A percentile compares a stretch with the other conserved stretches of the same genome.
Evolutionary conservation across 2,113 vertebrate genomes (phyloP).

Genomic region (Cervus canadensis): DNA sequence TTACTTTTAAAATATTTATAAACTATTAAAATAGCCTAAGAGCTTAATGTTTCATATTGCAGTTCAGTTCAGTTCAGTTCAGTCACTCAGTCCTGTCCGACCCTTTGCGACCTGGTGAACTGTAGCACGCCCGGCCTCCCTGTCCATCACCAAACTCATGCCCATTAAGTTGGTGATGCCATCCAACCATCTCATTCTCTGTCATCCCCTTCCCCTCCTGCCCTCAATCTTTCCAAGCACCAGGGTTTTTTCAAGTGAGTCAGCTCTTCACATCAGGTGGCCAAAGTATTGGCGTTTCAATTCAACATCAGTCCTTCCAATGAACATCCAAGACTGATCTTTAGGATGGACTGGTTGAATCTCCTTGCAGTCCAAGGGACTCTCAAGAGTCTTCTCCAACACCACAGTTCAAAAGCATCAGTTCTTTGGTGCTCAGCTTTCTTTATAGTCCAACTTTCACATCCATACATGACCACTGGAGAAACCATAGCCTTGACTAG

Average conservation of each 20-base stretch:
- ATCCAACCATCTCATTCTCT: not conserved
- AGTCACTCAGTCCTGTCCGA: accelerated
- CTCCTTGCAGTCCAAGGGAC: not conserved
- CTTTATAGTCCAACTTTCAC: not conserved
- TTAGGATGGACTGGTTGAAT: not conserved
- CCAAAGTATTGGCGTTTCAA: not conserved
- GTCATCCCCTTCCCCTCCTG: not conserved
- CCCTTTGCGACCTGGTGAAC: not conserved
- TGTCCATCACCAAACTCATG: not conserved
- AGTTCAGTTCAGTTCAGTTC: not conserved
- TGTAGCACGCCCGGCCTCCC: accelerated
- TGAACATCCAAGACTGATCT: not conserved
- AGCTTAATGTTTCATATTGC: not conserved
- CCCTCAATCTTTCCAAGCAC: not conserved
- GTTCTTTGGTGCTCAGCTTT: not conserved
- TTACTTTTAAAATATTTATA: not conserved
- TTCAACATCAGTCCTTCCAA: not conserved
- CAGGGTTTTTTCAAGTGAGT: not conserved
- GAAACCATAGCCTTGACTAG: not conserved
- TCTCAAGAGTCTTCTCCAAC: not conserved
- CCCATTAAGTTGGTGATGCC: not conserved
- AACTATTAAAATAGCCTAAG: not conserved
- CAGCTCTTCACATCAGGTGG: not conserved
- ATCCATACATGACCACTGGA: not conserved
- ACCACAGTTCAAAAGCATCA: not conserved